These are phyloP conservation scores for Arrhopalites spinosus DNA, from an alignment of 2,888 invertebrate species.

Conservation along the genomic window DNA sequence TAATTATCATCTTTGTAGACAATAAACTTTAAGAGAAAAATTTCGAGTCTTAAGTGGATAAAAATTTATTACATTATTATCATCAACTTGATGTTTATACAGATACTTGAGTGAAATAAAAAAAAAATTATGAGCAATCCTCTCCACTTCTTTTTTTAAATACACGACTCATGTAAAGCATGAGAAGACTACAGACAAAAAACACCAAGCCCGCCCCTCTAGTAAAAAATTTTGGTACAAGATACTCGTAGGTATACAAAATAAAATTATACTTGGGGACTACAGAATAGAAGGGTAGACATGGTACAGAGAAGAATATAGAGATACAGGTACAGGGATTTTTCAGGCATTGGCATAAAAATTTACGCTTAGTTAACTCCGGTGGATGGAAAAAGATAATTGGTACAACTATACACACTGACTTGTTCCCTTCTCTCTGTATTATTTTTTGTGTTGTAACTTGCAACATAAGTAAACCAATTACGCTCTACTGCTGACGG, in stretches of 20 bases:
- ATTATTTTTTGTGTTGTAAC: not conserved
- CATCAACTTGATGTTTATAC: not conserved
- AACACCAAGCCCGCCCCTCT: no score
- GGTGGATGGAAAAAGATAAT: slow-evolving; percentile 16
- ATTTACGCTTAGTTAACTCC: slow-evolving; percentile 36
- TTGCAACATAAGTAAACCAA: slow-evolving; percentile 13
- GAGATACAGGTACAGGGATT: slow-evolving; percentile 3
- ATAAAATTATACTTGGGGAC: not conserved
- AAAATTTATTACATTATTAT: slow-evolving; percentile 34
- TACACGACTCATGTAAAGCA: not conserved
- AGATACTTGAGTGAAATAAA: not conserved
- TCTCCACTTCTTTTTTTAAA: not conserved
- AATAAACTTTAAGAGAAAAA: not conserved
- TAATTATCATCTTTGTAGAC: not conserved
- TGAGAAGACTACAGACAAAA: no score
- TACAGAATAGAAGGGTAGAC: not conserved
- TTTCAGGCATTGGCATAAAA: slow-evolving; percentile 28
- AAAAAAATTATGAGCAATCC: slow-evolving; percentile 9
- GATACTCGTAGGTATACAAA: not conserved
- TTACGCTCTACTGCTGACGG: slow-evolving; percentile 12
- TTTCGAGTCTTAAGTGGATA: slow-evolving; percentile 4
- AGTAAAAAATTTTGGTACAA: no score
- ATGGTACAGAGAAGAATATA: not conserved
- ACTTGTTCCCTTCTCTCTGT: not conserved
- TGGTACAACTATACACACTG: not conserved